Evolutionary conservation across 2,797 vertebrate genomes (phyloP).

Genomic region (Ctenosaura bakeri): DNA sequence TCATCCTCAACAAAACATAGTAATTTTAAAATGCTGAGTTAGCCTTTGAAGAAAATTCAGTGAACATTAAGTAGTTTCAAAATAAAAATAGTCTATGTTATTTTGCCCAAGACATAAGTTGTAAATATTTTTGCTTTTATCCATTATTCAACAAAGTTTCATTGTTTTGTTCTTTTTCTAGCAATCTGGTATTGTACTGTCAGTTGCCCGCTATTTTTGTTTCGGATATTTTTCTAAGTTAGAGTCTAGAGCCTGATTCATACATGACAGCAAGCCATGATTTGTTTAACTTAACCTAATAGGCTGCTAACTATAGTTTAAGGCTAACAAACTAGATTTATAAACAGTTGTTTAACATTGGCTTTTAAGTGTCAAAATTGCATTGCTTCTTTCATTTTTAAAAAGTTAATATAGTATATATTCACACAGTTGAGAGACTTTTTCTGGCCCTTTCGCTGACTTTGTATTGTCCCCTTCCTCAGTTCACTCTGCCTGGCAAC

Average conservation of each 20-base stretch:
- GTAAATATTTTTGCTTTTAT: slow-evolving; percentile 14
- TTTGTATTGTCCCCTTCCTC: neutral
- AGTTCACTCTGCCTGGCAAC: neutral
- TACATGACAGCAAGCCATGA: neutral
- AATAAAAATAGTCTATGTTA: slow-evolving; percentile 32
- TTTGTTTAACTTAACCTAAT: neutral
- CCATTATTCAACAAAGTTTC: slow-evolving; percentile 69
- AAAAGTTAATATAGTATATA: neutral
- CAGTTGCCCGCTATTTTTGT: slow-evolving; percentile 50
- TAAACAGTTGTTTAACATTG: neutral
- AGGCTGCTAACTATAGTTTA: neutral
- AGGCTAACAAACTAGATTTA: neutral
- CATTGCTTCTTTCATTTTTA: slow-evolving; percentile 9
- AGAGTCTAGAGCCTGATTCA: slow-evolving; percentile 45
- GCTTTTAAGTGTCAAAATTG: neutral
- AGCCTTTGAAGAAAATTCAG: slow-evolving; percentile 11
- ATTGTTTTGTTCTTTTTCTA: slow-evolving; percentile 69
- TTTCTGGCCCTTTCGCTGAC: neutral
- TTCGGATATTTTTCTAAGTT: slow-evolving; percentile 41
- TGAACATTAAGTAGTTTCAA: slow-evolving; percentile 18
- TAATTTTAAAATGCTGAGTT: slow-evolving; percentile 35
- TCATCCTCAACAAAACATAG: slow-evolving; percentile 18
- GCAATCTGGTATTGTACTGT: slow-evolving; percentile 54
- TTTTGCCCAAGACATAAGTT: slow-evolving; percentile 13
- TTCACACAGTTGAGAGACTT: neutral